Conservation (phyloP, 2,797 vertebrate species). For the Girardinus metallicus region DNA sequence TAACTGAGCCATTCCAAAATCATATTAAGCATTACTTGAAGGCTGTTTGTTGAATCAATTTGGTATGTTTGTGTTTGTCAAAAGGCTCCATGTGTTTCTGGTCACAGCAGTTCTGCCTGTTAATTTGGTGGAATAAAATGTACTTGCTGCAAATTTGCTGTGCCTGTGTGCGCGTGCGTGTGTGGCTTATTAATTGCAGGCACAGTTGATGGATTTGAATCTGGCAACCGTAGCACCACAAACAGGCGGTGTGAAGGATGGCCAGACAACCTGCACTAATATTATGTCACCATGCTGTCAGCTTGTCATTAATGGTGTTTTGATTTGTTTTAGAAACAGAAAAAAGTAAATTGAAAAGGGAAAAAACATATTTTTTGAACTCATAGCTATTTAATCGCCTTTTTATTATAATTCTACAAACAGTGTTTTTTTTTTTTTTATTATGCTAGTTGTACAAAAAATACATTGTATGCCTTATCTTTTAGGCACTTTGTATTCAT, state of each 20-base stretch:
- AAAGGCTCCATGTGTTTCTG: conserved; percentile 40
- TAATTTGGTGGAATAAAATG: conserved; percentile 54
- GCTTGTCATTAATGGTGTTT: conserved; percentile 28
- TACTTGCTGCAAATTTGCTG: conserved; percentile 41
- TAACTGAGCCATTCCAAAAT: conserved; percentile 48
- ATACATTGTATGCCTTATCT: background rate
- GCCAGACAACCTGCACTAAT: conserved; percentile 15
- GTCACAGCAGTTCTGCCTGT: conserved; percentile 34
- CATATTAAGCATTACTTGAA: conserved; percentile 40
- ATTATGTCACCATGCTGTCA: conserved; percentile 16
- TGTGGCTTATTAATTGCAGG: conserved; percentile 43
- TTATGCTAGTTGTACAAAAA: background rate
- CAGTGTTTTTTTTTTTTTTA: background rate
- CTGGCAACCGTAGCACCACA: conserved; percentile 40
- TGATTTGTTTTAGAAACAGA: conserved; percentile 14
- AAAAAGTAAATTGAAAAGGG: conserved; percentile 1
- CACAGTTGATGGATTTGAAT: conserved; percentile 49
- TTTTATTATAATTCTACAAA: background rate
- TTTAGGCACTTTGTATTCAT: background rate
- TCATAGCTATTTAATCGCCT: background rate
- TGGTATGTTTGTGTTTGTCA: conserved; percentile 44
- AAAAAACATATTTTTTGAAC: background rate
- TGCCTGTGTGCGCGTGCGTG: conserved; percentile 9
- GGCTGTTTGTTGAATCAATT: conserved; percentile 54
- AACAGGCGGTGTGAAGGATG: conserved; percentile 21